A percentile compares a stretch with the other conserved stretches of the same genome.
Conservation (phyloP, 30 jellyfish, hydroid and myxozoan genomes). For the Mastigias papua region DNA sequence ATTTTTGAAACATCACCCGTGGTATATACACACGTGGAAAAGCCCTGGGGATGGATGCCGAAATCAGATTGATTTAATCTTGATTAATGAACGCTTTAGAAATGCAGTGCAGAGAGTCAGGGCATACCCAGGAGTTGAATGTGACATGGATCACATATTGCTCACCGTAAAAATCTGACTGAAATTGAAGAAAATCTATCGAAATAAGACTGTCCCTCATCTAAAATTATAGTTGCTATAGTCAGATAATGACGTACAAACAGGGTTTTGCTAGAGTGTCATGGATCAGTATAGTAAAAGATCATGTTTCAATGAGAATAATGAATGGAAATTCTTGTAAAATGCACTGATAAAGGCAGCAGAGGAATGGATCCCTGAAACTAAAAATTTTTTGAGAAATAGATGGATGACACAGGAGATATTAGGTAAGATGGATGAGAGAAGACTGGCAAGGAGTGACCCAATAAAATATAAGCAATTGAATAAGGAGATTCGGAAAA, state of each 20-base stretch:
- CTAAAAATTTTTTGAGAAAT: neutral
- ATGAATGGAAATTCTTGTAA: neutral
- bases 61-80: conserved; percentile 45
- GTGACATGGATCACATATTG: neutral
- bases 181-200: neutral
- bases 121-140: conserved; percentile 4
- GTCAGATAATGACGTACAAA: neutral
- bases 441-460: neutral
- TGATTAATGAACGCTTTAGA: conserved; percentile 12
- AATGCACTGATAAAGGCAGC: conserved; percentile 1
- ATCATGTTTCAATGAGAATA: neutral
- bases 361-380: neutral
- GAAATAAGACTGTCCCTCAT: neutral
- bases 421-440: conserved; percentile 1
- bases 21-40: neutral
- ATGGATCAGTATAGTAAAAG: neutral
- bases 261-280: neutral
- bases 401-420: conserved; percentile 15
- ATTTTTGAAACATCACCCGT: neutral
- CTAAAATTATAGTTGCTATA: neutral
- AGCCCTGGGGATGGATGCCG: conserved; percentile 30
- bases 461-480: neutral
- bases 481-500: neutral
- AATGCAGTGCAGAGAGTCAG: neutral
- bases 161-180: neutral